phyloP scores from a whole-genome alignment of 1,140 invertebrate genomes.

The Drosophila burlai region DNA sequence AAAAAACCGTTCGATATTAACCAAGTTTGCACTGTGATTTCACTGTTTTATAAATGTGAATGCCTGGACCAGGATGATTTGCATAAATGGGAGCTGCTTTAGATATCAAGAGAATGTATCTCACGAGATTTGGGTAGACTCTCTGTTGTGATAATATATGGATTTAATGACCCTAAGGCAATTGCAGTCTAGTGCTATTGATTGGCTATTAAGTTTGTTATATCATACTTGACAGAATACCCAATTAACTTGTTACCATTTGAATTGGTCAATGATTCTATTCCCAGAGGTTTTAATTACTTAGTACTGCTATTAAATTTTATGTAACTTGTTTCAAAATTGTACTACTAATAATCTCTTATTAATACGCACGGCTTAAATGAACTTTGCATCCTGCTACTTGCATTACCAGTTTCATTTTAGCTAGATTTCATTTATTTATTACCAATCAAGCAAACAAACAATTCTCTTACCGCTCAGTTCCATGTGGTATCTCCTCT shows the following conservation, averaged over 20 bases:
- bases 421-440: neutral
- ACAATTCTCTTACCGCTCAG: neutral
- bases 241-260: conserved; percentile 3
- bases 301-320: neutral
- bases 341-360: neutral
- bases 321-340: neutral
- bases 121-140: neutral
- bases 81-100: conserved; percentile 10
- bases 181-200: neutral
- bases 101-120: conserved; percentile 1
- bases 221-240: conserved; percentile 1
- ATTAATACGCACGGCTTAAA: neutral
- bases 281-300: neutral
- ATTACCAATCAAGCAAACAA: neutral
- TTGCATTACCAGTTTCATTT: conserved; percentile 7
- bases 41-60: conserved; percentile 42
- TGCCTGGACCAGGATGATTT: conserved; percentile 22
- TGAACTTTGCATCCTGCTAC: conserved; percentile 6
- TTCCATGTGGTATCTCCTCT: neutral
- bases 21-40: conserved; percentile 44
- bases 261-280: conserved; percentile 3
- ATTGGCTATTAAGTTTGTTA: neutral
- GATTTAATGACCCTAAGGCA: neutral
- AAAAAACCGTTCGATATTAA: conserved; percentile 43
- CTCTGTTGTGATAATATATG: neutral